phyloP scores from a whole-genome alignment of 1,140 invertebrate genomes.

The Drosophila pallidifrons region DNA sequence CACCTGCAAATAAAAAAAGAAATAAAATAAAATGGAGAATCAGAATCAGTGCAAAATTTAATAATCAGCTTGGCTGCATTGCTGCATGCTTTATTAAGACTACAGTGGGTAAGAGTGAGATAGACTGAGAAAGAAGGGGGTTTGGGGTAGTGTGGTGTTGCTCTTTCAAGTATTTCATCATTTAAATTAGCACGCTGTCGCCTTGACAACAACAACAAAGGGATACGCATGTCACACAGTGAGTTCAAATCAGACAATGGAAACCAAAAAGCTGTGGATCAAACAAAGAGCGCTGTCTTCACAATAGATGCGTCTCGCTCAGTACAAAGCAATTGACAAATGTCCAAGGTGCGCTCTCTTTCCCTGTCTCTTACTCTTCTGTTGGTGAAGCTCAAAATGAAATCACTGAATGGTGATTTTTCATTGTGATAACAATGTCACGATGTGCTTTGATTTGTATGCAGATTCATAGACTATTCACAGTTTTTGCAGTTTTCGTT shows the following conservation, averaged over 20 bases:
- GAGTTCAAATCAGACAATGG: slow-evolving; percentile 64
- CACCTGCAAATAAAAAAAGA: slow-evolving; percentile 13
- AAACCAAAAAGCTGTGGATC: slow-evolving; percentile 42
- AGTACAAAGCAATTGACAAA: slow-evolving; percentile 74
- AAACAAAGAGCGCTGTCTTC: slow-evolving; percentile 38
- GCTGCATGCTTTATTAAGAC: slow-evolving; percentile 16
- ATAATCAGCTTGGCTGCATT: slow-evolving; percentile 57
- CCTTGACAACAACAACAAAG: slow-evolving; percentile 60
- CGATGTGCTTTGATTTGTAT: slow-evolving; percentile 67
- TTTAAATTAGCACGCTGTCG: slow-evolving; percentile 74
- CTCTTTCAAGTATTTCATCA: slow-evolving; percentile 60
- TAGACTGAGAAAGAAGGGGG: background rate
- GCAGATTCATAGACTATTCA: slow-evolving; percentile 17
- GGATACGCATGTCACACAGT: slow-evolving; percentile 32
- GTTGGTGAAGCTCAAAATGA: slow-evolving; percentile 45
- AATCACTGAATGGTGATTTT: slow-evolving; percentile 72
- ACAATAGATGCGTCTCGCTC: slow-evolving; percentile 61
- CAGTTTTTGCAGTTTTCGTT: slow-evolving; percentile 3
- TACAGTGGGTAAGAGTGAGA: background rate
- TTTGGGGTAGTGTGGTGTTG: background rate
- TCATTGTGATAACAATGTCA: slow-evolving; percentile 61
- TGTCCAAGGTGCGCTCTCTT: slow-evolving; percentile 60
- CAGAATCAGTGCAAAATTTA: slow-evolving; percentile 40
- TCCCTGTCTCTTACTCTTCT: slow-evolving; percentile 31
- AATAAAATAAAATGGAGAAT: slow-evolving; percentile 15